These are phyloP conservation scores for Luidia sarsii DNA, from an alignment of 53 echinoderm and acorn worm species.

Conservation along the genomic window DNA sequence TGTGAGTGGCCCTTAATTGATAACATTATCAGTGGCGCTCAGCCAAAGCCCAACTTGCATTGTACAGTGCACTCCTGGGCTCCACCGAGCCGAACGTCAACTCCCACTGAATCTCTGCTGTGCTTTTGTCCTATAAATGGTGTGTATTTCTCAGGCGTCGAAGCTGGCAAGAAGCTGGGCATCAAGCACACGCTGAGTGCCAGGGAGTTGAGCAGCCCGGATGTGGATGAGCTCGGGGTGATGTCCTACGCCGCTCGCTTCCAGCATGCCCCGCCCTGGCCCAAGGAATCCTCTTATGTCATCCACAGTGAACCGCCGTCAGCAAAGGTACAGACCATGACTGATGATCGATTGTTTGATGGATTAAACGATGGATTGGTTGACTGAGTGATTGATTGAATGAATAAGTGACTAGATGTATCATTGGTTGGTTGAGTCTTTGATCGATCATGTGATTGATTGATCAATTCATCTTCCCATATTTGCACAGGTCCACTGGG, in stretches of 20 bases:
- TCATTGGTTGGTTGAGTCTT: no score
- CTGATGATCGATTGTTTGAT: no score
- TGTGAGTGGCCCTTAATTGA: no score
- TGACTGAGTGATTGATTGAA: no score
- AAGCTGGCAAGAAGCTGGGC: slow-evolving; percentile 80
- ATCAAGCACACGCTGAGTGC: slow-evolving; percentile 76
- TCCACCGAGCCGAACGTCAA: no score
- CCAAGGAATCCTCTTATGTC: slow-evolving; percentile 19
- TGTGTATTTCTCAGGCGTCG: slow-evolving; percentile 64
- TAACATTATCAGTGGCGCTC: no score
- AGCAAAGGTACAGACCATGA: slow-evolving; percentile 49
- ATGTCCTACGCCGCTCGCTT: slow-evolving; percentile 91
- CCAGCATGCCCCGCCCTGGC: slow-evolving; percentile 69
- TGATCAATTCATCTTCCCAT: not conserved
- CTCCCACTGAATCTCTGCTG: no score
- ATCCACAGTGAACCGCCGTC: slow-evolving; percentile 53
- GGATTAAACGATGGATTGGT: no score
- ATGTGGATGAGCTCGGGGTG: slow-evolving; percentile 87
- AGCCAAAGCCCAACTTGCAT: no score
- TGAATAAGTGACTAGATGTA: no score
- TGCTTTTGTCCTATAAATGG: not conserved
- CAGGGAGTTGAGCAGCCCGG: slow-evolving; percentile 71
- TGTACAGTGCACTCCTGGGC: no score
- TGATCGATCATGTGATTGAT: not conserved
- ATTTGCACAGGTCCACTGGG: slow-evolving; percentile 31